Percentiles rank a stretch among this genome's conserved stretches.
Conservation (phyloP, 2,888 invertebrate genomes). For the Amblyteles armatorius region DNA sequence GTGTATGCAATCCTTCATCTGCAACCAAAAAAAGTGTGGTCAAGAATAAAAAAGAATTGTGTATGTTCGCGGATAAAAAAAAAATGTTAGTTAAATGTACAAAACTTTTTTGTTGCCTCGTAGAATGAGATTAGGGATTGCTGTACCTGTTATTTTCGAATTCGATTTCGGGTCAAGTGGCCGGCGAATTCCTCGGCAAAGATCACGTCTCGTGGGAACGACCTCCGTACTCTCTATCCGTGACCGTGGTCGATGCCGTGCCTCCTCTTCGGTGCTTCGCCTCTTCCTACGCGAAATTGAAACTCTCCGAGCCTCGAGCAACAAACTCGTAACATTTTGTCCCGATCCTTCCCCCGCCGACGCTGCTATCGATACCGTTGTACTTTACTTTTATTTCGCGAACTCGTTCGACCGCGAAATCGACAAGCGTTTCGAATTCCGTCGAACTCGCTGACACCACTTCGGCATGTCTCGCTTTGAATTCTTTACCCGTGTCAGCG, state of each 20-base stretch:
- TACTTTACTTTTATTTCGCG: slow-evolving; percentile 32
- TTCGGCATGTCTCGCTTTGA: neutral
- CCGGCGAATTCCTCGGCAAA: slow-evolving; percentile 16
- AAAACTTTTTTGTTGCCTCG: neutral
- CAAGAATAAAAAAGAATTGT: neutral
- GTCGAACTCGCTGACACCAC: slow-evolving; percentile 6
- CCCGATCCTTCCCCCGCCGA: slow-evolving; percentile 42
- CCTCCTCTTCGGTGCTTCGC: slow-evolving; percentile 36
- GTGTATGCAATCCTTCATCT: neutral
- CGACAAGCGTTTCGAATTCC: slow-evolving; percentile 29
- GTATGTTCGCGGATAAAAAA: neutral
- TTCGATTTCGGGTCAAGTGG: slow-evolving; percentile 56
- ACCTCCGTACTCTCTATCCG: slow-evolving; percentile 39
- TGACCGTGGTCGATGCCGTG: slow-evolving; percentile 59
- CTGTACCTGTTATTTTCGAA: slow-evolving; percentile 58
- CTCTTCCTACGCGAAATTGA: slow-evolving; percentile 64
- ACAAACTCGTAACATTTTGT: slow-evolving; percentile 67
- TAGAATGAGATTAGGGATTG: neutral
- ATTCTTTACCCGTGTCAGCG: neutral
- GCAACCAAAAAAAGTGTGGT: too few relatives aligned
- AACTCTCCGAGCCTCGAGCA: slow-evolving; percentile 54
- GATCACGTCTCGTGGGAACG: slow-evolving; percentile 68
- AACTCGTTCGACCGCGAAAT: slow-evolving; percentile 38
- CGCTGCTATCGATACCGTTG: slow-evolving; percentile 10
- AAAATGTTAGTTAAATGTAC: neutral